Base-by-base conservation (phyloP, 2,113 vertebrate species). In the Siniperca chuatsi region DNA sequence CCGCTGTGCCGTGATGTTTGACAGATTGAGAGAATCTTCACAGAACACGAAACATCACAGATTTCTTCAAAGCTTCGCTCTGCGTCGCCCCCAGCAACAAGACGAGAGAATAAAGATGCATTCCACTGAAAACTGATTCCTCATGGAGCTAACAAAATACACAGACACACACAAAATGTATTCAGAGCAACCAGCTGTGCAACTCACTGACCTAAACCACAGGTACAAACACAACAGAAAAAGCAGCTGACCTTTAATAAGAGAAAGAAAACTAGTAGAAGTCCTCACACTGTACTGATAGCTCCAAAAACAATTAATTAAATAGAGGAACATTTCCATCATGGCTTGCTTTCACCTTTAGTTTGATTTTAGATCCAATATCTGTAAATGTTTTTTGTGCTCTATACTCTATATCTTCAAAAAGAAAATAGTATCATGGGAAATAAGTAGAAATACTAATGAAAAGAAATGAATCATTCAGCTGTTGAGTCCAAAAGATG, bases 61-160 rank as follows among this genome's bases (percentile, higher is more conserved):
- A 60, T 57, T 79, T 78, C 89, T 86, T 89, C 86, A 90, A 90
- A 90, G 87, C 75, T 42, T 50, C 6, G 35, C 52, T 48, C 50
- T 6, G 50, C 52, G 10, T 73, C 40, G 55, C 88, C 78, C 40
- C 54, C 33, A 68, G 92, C 83, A 77, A 66, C 50, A 46, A 29
- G 58, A 70, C 15, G 21, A 68, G 69, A 86, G 48, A 78, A 83
- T 79, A 79, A 88, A 87, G 79, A 67, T 33, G 23, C 90, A 88
- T 92, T 92, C 90, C 90, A 60, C 48, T 35, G 70, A 87, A 85
- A 88, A 91, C 57, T 20, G 68, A 84, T 87, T 91, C 90, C 89
- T 92, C 72, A 85, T 79, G 79, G 79, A 60, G 60, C 79, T 37
- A 23, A 69, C 35, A 64, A 57, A 57, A 68, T 60, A 71, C 68